Conservation (phyloP, 2,113 vertebrate genomes). For the Ondatra zibethicus region DNA sequence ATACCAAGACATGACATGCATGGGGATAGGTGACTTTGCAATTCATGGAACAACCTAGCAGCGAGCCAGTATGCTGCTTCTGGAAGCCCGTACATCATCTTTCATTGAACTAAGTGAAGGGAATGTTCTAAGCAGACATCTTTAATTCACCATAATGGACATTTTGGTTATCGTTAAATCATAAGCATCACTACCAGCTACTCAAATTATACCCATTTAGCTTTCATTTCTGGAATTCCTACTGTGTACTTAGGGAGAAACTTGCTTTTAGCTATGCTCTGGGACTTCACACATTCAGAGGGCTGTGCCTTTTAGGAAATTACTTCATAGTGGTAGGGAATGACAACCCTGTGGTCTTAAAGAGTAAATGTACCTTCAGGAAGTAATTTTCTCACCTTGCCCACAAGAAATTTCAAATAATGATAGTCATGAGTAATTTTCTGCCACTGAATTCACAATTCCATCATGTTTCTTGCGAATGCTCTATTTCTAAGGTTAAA, state of each 20-base stretch:
- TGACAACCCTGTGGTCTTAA: background rate
- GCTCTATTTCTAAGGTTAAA: background rate
- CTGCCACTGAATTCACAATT: background rate
- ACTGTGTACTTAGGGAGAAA: background rate
- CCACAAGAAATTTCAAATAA: constrained; percentile 58
- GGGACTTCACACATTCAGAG: background rate
- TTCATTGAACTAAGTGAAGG: background rate
- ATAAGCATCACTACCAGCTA: background rate
- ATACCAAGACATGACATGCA: background rate
- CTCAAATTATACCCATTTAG: background rate
- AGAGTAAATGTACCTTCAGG: constrained; percentile 20
- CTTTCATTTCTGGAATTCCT: constrained; percentile 21
- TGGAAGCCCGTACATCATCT: background rate
- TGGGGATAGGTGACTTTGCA: background rate
- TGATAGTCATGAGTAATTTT: background rate
- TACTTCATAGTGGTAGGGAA: constrained; percentile 24
- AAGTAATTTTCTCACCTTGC: constrained; percentile 36
- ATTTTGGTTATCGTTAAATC: constrained; percentile 41
- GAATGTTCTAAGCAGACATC: background rate
- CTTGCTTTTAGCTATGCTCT: constrained; percentile 26
- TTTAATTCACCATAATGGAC: constrained; percentile 20
- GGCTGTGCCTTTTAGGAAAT: constrained; percentile 42
- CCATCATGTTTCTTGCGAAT: background rate
- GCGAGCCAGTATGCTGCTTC: rapidly evolving
- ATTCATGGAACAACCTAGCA: too few relatives aligned